Evolutionary conservation across 2,113 vertebrate species (phyloP).

Genomic region (Mus musculus): GRCm39 chr7:119929501-119930000

Average conservation of each 20-base stretch:
- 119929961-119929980: neutral
- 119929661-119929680: neutral
- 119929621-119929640: neutral
- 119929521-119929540: neutral
- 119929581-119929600: neutral
- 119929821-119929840: neutral
- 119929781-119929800: slow-evolving; percentile 14
- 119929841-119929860: neutral
- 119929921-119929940: neutral
- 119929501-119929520: neutral
- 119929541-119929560: neutral
- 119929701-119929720: neutral
- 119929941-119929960: neutral
- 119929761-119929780: slow-evolving; percentile 40
- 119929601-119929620: neutral
- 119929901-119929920: neutral
- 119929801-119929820: neutral
- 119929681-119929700: neutral
- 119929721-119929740: neutral
- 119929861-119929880: neutral
- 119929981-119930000: neutral
- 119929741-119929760: slow-evolving; percentile 4
- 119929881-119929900: too few species aligned
- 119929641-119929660: neutral
- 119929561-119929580: neutral